Evolutionary conservation across 2,797 vertebrate species (phyloP), one percentile per base, ranked within the genome.

Genomic region (Lophotriccus pileatus): DNA sequence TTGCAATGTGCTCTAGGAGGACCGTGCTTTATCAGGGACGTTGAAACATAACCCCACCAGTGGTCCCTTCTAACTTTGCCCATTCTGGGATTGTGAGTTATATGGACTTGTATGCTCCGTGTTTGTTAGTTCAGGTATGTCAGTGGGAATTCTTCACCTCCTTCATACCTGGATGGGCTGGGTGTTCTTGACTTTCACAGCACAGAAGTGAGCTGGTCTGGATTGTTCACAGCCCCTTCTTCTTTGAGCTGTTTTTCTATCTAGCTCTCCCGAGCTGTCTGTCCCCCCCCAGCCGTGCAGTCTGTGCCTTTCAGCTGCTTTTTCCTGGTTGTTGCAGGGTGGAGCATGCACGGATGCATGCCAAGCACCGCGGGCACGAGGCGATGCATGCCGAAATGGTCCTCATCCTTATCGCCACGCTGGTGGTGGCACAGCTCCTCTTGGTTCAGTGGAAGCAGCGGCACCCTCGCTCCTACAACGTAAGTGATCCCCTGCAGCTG

Each of bases 341-440:
- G 93, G 99, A 99, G 87, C 99, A 99, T 12, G 99, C 99, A 5
- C 98, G 98, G 92, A 99, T 99, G 99, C 99, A 99, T 9, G 99
- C 99, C 97, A 99, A 99, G 96, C 99, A 99, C 97, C 99, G 99
- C 4, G 99, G 99, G 23, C 99, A 99, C 2, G 99, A 99, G 98
- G 99, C 99, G 16, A 99, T 99, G 99, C 99, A 99, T 1, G 99
- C 99, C 6, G 99, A 99, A 93, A 99, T 99, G 99, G 99, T 99
- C 56, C 98, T 99, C 87, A 99, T 99, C 97, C 99, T 99, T 79
- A 99, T 99, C 0, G 99, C 99, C 96, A 99, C 99, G 0, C 98
- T 99, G 30, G 99, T 99, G 72, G 96, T 99, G 49, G 99, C 99
- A 13, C 99, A 99, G 97, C 98, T 99, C 21, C 98, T 99, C 84